Evolutionary conservation across 1,140 invertebrate genomes (phyloP), one percentile per base, ranked within the genome.

Genomic region (Cephus cinctus): DNA sequence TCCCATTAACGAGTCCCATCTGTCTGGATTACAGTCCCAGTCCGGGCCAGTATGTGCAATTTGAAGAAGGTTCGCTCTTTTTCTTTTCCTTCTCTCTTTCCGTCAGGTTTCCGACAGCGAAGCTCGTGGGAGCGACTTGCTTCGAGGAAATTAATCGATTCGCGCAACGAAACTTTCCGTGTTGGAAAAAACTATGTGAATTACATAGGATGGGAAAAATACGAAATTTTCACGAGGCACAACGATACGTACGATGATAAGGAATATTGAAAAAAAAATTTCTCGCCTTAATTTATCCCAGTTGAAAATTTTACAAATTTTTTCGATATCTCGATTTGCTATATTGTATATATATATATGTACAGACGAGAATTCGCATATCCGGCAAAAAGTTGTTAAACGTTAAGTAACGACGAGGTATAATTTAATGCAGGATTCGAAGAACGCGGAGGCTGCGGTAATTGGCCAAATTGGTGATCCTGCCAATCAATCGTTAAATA

Each of bases 401-500:
- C n/a, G n/a, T n/a, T n/a, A n/a, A n/a, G n/a, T n/a, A n/a, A 9
- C 27, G 27, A 30, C 11, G 12, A 30, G 3, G 11, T 36, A 36
- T 36, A 36, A 36, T 36, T 36, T 36, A 36, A 36, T 15, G n/a
- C n/a, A n/a, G n/a, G n/a, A n/a, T n/a, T n/a, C 57, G 67, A 73
- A 70, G 54, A 34, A 42, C 52, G 56, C 51, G 32, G 44, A 34
- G 50, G 44, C 55, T 47, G 44, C 50, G 53, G 55, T 71, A 73
- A 73, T 73, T 71, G 63, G 57, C 59, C 50, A 69, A 72, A 72
- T 72, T 72, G 65, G 52, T 59, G 69, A 71, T 69, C 65, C 67
- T 71, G 69, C 67, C 69, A 71, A 73, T 73, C 69, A 73, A 71
- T 73, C 61, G 62, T 58, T 61, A 67, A 71, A 69, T 61, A 69